Base-by-base conservation (phyloP, 1,140 invertebrate genomes). In the Eriosoma lanigerum region DNA sequence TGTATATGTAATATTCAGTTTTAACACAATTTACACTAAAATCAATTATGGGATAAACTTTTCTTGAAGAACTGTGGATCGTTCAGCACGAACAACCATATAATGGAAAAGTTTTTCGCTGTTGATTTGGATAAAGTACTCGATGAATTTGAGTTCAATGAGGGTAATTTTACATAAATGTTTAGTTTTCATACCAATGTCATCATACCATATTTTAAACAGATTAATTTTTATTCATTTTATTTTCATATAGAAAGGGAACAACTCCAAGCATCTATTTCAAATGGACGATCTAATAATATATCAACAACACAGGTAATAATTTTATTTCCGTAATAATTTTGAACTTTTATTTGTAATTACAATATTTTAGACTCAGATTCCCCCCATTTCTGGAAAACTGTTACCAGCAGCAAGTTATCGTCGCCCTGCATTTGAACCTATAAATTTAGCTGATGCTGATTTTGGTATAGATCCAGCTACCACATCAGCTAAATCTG, bases 61-160 rank as follows among this genome's bases (percentile, higher is more conserved):
- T 24, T 62, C 26, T 1, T n/a, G n/a, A n/a, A n/a, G n/a, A n/a
- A n/a, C 17, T 46, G 6, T 44, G 6, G 26, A 46, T 62, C 4
- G 17, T 78, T 78, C 19, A 4, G 26, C 17, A 29, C n/a, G 21
- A 60, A 78, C 38, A 78, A 60, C 15, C 44, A 12, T 26, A 72
- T 10, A 44, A 92, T 92, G 91, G 91, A 92, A 85, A 91, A 91
- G 83, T 91, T 90, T 85, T n/a, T n/a, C n/a, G 88, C 90, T 84
- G 90, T 95, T 81, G 93, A 95, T 88, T 89, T 95, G 83, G 93
- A 95, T 86, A 93, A 94, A 88, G 92, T 95, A 83, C 87, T 96
- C 70, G 93, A 95, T 86, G 93, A 95, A 84, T 93, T 96, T 86
- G 93, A 95, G 86, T 89, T 91, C 84, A 90, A 90, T 85, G 90